phyloP scores from a whole-genome alignment of 23 tunicate genomes.

The Phallusia fumigata region DNA sequence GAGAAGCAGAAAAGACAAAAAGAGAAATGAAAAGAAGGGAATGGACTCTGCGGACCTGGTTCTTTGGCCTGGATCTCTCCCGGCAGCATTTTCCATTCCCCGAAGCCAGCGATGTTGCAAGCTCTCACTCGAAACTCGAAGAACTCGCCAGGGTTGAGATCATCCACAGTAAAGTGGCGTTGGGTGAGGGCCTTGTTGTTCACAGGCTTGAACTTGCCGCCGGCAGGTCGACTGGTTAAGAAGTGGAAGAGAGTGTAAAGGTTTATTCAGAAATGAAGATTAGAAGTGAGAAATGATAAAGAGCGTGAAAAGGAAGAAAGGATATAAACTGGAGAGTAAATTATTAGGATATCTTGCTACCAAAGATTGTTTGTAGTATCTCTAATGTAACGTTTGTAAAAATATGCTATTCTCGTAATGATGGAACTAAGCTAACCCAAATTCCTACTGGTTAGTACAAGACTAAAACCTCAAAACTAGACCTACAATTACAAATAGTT shows the following conservation, averaged over 20 bases:
- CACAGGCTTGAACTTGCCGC: conserved; percentile 83
- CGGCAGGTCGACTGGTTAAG: conserved; percentile 48
- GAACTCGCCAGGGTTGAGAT: conserved; percentile 50
- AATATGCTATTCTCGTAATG: too few relatives aligned
- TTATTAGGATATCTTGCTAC: too few relatives aligned
- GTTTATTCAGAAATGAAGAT: neutral
- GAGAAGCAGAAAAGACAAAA: neutral
- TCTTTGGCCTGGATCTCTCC: conserved; percentile 68
- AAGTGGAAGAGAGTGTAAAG: too few relatives aligned
- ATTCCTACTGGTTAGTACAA: too few relatives aligned
- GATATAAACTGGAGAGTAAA: too few relatives aligned
- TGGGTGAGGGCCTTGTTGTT: conserved; percentile 94
- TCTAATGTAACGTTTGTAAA: too few relatives aligned
- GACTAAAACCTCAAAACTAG: too few relatives aligned
- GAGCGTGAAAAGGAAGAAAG: too few relatives aligned
- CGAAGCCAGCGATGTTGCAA: conserved; percentile 87
- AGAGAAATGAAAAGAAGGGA: neutral
- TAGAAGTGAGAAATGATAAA: neutral
- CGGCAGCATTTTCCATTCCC: conserved; percentile 87
- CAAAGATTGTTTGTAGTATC: too few relatives aligned
- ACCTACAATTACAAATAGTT: too few relatives aligned
- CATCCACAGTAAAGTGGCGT: conserved; percentile 88
- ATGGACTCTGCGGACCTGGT: conserved; percentile 42
- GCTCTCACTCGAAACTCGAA: conserved; percentile 84
- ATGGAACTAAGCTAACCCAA: too few relatives aligned